Base-by-base conservation (phyloP, 1,140 invertebrate species). In the Eufriesea mexicana region DNA sequence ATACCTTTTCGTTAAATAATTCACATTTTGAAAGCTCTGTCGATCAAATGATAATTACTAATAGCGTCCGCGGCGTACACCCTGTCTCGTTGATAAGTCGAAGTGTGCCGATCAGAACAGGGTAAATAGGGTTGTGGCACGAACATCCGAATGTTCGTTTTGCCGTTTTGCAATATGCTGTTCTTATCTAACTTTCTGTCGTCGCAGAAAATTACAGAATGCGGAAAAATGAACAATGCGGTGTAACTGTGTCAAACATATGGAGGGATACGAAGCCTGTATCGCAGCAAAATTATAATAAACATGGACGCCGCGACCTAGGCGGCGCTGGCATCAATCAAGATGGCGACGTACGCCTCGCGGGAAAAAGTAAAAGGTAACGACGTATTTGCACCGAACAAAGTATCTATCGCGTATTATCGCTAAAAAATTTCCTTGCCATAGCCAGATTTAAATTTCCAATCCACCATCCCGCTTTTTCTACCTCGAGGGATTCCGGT, bases 21-120 rank as follows among this genome's bases (percentile, higher is more conserved):
- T 35, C 35, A 4, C 35, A 35, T 35, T 35, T 35, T 35, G 1
- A 35, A 4, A 35, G 35, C 35, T 35, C 35, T 35, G 4, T 4
- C 35, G 35, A 35, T 35, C 35, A 4, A 4, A 35, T 4, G 35
- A 2, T 35, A 35, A 35, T 35, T 35, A 35, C 1, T 35, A 35
- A 35, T 35, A 35, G 35, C 35, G 1, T 35, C 35, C 1, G 35
- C 35, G 35, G 35, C 1, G 4, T 2, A 35, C 35, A 35, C 35
- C 35, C 35, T 35, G 35, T 4, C 35, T 23, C 20, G 35, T 2
- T 47, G 51, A 78, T 78, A 68, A 57, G 35, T 45, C 9, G 23
- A 77, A 67, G 75, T 77, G 23, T 77, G 75, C 23, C 75, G 49
- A 55, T 77, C n/a, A 12, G 25, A 66, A 67, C 7, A 23, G 10